Conservation (phyloP, 2,113 vertebrate genomes). For the Arothron firmamentum region DNA sequence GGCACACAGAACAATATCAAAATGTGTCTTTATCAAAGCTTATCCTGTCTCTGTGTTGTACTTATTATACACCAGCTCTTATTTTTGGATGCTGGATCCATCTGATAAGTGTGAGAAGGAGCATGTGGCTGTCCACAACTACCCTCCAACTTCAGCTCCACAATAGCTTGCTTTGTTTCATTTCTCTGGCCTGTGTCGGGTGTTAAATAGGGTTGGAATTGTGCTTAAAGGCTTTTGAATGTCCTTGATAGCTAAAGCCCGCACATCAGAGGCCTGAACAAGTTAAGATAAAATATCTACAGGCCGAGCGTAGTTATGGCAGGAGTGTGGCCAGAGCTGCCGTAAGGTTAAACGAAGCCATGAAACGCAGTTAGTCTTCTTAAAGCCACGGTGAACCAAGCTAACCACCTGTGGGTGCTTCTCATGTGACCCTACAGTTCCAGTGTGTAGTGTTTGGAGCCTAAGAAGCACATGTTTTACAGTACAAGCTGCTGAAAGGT, state of each 20-base stretch:
- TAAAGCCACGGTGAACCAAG: conserved; percentile 28
- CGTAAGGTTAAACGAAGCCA: conserved; percentile 35
- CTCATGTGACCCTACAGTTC: conserved; percentile 36
- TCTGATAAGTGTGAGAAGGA: conserved; percentile 74
- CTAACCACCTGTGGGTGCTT: conserved; percentile 39
- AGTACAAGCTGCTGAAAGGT: conserved; percentile 1
- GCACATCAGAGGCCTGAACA: conserved; percentile 39
- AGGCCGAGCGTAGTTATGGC: conserved; percentile 14
- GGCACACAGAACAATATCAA: conserved; percentile 1
- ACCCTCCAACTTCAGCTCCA: conserved; percentile 45
- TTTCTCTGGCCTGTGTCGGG: conserved; percentile 50
- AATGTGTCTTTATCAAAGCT: conserved; percentile 33
- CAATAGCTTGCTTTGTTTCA: conserved; percentile 69
- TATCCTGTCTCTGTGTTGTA: conserved; percentile 15
- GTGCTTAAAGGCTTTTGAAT: conserved; percentile 67
- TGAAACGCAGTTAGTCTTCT: conserved; percentile 48
- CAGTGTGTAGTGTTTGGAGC: conserved; percentile 20
- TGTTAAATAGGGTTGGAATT: conserved; percentile 70
- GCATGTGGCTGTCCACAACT: conserved; percentile 64
- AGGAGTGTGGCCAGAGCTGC: conserved; percentile 24
- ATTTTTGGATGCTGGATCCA: conserved; percentile 59
- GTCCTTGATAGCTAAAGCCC: conserved; percentile 50
- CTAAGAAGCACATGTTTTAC: background rate
- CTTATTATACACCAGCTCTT: conserved; percentile 35
- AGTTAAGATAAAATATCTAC: conserved; percentile 47